Conservation (phyloP, 2,888 invertebrate genomes). For the Nezara viridula region DNA sequence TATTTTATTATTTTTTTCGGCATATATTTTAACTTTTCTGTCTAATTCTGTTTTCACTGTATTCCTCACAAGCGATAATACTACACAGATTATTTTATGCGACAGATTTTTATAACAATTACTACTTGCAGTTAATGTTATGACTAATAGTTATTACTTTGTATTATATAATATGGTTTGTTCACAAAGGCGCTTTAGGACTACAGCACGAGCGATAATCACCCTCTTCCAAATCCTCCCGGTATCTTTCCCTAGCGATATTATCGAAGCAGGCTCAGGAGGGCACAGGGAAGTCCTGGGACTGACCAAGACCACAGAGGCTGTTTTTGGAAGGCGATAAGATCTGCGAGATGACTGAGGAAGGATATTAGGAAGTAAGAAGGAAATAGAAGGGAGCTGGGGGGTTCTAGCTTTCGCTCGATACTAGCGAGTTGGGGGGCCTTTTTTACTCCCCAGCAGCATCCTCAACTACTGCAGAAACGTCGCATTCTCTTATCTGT, state of each 20-base stretch:
- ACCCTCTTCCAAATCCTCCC: not conserved
- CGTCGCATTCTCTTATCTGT: not conserved
- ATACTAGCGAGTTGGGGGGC: not conserved
- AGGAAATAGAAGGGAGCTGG: not conserved
- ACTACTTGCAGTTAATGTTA: no score
- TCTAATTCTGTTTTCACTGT: no score
- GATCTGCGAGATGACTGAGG: slow-evolving; percentile 32
- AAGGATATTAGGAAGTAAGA: slow-evolving; percentile 44
- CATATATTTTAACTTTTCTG: no score
- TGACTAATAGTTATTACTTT: no score
- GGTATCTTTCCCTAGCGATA: not conserved
- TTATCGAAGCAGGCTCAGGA: not conserved
- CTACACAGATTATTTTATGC: no score
- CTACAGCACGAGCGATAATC: no score
- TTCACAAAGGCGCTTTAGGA: no score
- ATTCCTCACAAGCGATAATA: no score
- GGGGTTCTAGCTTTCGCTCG: slow-evolving; percentile 31
- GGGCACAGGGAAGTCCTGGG: not conserved
- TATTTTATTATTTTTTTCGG: no score
- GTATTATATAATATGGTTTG: no score
- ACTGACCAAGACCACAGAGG: not conserved
- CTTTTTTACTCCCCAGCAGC: not conserved
- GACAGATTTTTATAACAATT: no score
- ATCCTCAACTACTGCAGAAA: slow-evolving; percentile 7
- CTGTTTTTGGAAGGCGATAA: not conserved